A percentile compares a stretch with the other conserved stretches of the same genome.
phyloP scores from a whole-genome alignment of 1,140 invertebrate genomes.

The Cepaea nemoralis region DNA sequence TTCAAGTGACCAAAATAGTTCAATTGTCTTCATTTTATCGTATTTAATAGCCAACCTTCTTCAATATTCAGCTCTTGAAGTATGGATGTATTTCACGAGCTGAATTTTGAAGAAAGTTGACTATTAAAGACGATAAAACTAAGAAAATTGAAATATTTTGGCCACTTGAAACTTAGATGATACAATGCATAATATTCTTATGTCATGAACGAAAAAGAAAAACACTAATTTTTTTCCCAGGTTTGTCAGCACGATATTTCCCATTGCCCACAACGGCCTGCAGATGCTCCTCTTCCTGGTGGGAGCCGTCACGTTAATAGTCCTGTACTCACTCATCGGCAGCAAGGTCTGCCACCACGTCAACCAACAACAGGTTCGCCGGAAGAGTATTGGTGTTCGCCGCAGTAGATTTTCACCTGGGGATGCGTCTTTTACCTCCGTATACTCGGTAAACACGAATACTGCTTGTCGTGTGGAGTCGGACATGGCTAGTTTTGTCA shows the following conservation, averaged over 20 bases:
- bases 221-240: no score
- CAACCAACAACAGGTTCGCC: not conserved
- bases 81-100: no score
- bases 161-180: no score
- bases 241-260: constrained; percentile 3
- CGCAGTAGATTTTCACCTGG: not conserved
- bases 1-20: no score
- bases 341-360: not conserved
- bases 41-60: no score
- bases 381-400: not conserved
- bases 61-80: no score
- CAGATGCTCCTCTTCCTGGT: constrained; percentile 31
- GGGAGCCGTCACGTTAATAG: constrained; percentile 2
- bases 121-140: no score
- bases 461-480: not conserved
- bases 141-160: no score
- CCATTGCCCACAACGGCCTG: constrained; percentile 17
- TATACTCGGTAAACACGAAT: not conserved
- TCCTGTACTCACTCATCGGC: constrained; percentile 13
- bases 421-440: not conserved
- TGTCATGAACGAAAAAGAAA: no score
- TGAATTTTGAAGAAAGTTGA: no score
- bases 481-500: not conserved
- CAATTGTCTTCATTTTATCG: no score
- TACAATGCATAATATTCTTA: no score